phyloP scores from a whole-genome alignment of 1,140 invertebrate genomes.

The Euwallacea fornicatus region DNA sequence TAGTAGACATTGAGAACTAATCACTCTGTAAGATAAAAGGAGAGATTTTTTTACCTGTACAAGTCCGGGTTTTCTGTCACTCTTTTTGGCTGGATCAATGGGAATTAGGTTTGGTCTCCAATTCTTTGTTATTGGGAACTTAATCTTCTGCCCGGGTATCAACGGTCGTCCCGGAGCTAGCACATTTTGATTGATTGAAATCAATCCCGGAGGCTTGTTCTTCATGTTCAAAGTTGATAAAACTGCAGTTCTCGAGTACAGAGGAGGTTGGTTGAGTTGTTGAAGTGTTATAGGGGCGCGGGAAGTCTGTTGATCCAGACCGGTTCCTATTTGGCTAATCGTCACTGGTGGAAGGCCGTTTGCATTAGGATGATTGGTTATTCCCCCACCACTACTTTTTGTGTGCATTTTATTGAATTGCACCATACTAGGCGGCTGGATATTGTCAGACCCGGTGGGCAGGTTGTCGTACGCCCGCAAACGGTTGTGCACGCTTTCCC shows the following conservation, averaged over 20 bases:
- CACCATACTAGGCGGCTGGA: slow-evolving; percentile 48
- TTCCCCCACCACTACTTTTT: slow-evolving; percentile 43
- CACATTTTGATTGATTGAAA: slow-evolving; percentile 48
- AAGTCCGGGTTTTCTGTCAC: slow-evolving; percentile 47
- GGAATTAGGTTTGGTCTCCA: slow-evolving; percentile 71
- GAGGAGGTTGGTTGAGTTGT: slow-evolving; percentile 48
- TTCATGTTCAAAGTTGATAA: slow-evolving; percentile 38
- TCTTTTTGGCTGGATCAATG: slow-evolving; percentile 55
- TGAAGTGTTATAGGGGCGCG: slow-evolving; percentile 50
- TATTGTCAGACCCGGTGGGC: slow-evolving; percentile 48
- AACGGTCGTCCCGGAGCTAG: slow-evolving; percentile 41
- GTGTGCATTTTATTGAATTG: slow-evolving; percentile 48
- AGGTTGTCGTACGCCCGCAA: slow-evolving; percentile 72
- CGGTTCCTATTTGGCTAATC: slow-evolving; percentile 23
- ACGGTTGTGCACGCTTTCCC: slow-evolving; percentile 76
- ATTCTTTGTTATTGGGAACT: slow-evolving; percentile 57
- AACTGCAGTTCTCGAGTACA: slow-evolving; percentile 28
- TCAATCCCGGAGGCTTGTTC: slow-evolving; percentile 46
- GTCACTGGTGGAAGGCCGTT: slow-evolving; percentile 30
- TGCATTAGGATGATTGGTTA: slow-evolving; percentile 35
- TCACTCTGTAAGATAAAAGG: background rate
- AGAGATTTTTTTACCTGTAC: slow-evolving; percentile 44
- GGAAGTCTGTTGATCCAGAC: slow-evolving; percentile 37
- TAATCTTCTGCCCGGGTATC: slow-evolving; percentile 57
- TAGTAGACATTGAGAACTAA: background rate